Evolutionary conservation across 2,888 invertebrate genomes (phyloP), one percentile per base, ranked within the genome.

Genomic region (Dicycla oo): DNA sequence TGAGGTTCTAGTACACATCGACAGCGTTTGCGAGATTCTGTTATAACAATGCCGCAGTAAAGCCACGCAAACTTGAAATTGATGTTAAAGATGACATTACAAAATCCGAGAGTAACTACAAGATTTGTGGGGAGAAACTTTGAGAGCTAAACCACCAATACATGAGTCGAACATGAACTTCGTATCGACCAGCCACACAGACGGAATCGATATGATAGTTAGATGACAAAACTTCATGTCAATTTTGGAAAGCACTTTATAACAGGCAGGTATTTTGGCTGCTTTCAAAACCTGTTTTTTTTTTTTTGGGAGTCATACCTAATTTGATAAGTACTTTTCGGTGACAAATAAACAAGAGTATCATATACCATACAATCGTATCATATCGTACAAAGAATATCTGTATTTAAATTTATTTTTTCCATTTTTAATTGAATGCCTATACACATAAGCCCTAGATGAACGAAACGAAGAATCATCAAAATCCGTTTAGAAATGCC

Each of bases 61-160:
- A 62, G 54, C 38, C 49, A 49, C 43, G 23, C 18, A 57, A 70
- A 72, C 56, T 60, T 68, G 26, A 53, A 71, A 71, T 54, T 53
- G 51, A 76, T 61, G 60, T 47, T 61, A 2, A 75, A 75, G 51
- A 75, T 57, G 40, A 74, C 49, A 54, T 81, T 43, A 65, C 53
- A 65, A 70, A 53, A 80, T 54, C 30, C 38, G 15, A 53, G 56
- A 47, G 34, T 72, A 43, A 26, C 26, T 60, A 63, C 57, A 58
- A n/a, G 47, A 26, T 58, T 53, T 61, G 49, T 45, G 30, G 38
- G 34, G 2, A 60, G 69, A 69, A 78, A 80, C 69, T 80, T 75
- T 0, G 38, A 43, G 23, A 67, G 53, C 30, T 68, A 81, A 65
- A 45, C 47, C 53, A 57, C n/a, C 30, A 40, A 47, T 53, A 72